Evolutionary conservation across 1,140 invertebrate species (phyloP), one percentile per base, ranked within the genome.

Genomic region (Bombus huntii): DNA sequence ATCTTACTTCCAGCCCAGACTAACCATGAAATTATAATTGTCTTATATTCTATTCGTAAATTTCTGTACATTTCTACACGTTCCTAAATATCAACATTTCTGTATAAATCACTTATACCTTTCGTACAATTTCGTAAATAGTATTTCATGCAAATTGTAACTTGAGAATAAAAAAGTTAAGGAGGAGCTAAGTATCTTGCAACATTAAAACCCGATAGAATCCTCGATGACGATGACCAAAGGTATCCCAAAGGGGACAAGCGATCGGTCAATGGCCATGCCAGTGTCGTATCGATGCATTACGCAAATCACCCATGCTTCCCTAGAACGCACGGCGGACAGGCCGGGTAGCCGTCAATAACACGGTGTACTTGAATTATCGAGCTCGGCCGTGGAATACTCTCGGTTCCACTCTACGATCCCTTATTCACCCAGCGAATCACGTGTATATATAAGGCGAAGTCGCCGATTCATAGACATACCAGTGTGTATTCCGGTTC

Each of bases 401-500:
- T 47, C 76, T 42, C 39, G 77, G 83, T 79, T 66, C 81, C 85
- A 72, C 80, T 86, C 85, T 72, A 47, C 47, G 71, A 84, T 81
- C 83, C 81, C 78, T 83, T 87, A 83, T 84, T 76, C 75, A 70
- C 42, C 65, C 62, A 39, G 44, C 78, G 81, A 74, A 53, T 70
- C 79, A 59, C 74, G 88, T 57, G 34, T 87, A 84, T 90, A 87
- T 87, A 90, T 89, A 90, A 90, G 53, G 88, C 85, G 70, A 90
- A 59, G 44, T 72, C n/a, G 82, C 2, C 59, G 66, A 70, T 79
- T 70, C 82, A 83, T 62, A 47, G 70, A 83, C 72, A 72, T 47
- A 31, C 62, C 75, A 85, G 88, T 85, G 74, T 59, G 39, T 53
- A 80, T 68, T 59, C 34, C 53, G 47, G 76, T 81, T 66, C 34